Conservation (phyloP, 2,797 vertebrate genomes). For the Menidia menidia region DNA sequence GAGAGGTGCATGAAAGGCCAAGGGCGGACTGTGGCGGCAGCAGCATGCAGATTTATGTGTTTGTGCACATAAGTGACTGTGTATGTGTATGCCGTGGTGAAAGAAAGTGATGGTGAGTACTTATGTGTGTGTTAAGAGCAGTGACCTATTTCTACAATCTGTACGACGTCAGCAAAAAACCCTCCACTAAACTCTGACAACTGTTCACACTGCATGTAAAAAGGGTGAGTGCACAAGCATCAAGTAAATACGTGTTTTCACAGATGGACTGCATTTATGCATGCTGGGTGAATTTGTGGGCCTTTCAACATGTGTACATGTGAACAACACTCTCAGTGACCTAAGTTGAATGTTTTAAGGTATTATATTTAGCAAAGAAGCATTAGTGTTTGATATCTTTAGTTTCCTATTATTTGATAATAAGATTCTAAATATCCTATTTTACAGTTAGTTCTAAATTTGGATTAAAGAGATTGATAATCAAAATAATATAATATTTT, state of each 20-base stretch:
- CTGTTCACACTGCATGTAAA: slow-evolving; percentile 46
- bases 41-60: slow-evolving; percentile 33
- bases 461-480: not conserved
- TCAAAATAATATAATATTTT: too few species aligned
- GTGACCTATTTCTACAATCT: slow-evolving; percentile 79
- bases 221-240: slow-evolving; percentile 43
- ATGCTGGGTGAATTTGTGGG: slow-evolving; percentile 16
- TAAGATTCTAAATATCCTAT: slow-evolving; percentile 14
- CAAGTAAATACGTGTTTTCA: slow-evolving; percentile 45
- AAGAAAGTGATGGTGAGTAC: slow-evolving; percentile 34
- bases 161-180: slow-evolving; percentile 73
- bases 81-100: slow-evolving; percentile 29
- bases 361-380: slow-evolving; percentile 28
- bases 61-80: slow-evolving; percentile 13
- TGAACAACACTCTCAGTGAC: not conserved
- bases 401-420: not conserved
- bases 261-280: slow-evolving; percentile 39
- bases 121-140: slow-evolving; percentile 52
- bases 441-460: not conserved
- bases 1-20: slow-evolving; percentile 56
- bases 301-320: not conserved
- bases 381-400: slow-evolving; percentile 13
- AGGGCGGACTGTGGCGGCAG: slow-evolving; percentile 37
- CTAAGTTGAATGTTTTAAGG: slow-evolving; percentile 24
- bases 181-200: slow-evolving; percentile 49